Evolutionary conservation across 2,797 vertebrate genomes (phyloP), one percentile per base, ranked within the genome.

Genomic region (Neosalanx taihuensis): DNA sequence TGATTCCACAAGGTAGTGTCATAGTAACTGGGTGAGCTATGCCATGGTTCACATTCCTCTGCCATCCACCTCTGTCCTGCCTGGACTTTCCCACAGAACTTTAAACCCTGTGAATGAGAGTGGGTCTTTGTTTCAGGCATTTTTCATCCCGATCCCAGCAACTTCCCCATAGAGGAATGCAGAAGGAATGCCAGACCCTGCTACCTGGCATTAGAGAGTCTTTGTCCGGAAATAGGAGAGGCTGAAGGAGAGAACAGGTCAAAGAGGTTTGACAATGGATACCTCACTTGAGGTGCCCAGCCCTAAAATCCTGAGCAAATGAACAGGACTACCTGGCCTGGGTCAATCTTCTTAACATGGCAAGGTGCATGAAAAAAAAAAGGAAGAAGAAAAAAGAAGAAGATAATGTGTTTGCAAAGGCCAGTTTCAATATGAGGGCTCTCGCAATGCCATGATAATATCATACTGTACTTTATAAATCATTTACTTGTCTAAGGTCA

Each of bases 141-240:
- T 90, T 91, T 90, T 91, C 89, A 88, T 85, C 85, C 87, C 85
- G 84, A 91, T 90, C 88, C 89, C 87, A 85, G 90, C 90, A 91
- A 91, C 90, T 92, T 90, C 89, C 89, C 87, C 84, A 73, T 87
- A 83, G 86, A 89, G 92, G 92, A 92, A 92, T 93, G 90, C 86
- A 87, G 81, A 81, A 88, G 88, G 91, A 92, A 92, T 92, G 90
- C 90, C 91, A 89, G 87, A 86, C 31, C 81, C 83, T 82, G 86
- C 89, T 91, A 90, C 88, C 89, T 90, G 90, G 89, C 89, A 89
- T 89, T 88, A 90, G 87, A 88, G 85, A 81, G 81, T 88, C 89
- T 89, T 90, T 91, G 87, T 90, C 84, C 83, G 84, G 90, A 90
- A 90, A 91, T 78, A 89, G 85, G 89, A 91, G 89, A 90, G 84